phyloP scores from a whole-genome alignment of 1,140 invertebrate species.

The Zaprionus taronus region DNA sequence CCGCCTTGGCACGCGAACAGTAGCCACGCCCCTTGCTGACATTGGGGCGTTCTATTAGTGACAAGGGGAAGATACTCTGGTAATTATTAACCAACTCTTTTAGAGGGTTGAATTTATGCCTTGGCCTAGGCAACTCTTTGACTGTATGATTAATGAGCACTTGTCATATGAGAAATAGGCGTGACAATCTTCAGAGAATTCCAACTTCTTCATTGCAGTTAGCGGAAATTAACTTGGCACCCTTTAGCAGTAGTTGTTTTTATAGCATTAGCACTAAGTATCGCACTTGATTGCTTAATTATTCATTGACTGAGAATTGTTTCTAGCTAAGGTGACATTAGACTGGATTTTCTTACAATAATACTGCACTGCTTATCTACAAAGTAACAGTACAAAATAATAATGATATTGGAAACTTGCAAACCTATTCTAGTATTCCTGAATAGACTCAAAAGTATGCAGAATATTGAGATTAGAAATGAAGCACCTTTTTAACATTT shows the following conservation, averaged over 20 bases:
- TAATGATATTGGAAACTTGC: no score
- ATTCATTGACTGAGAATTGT: slow-evolving; percentile 4
- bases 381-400: no score
- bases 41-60: slow-evolving; percentile 60
- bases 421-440: no score
- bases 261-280: neutral
- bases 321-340: neutral
- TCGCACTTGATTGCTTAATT: neutral
- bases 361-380: no score
- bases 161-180: slow-evolving; percentile 14
- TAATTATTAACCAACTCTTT: slow-evolving; percentile 17
- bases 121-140: neutral
- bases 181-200: neutral
- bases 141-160: slow-evolving; percentile 37
- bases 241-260: neutral
- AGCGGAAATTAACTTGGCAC: slow-evolving; percentile 31
- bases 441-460: no score
- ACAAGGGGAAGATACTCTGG: slow-evolving; percentile 1
- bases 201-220: neutral
- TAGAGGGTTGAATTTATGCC: slow-evolving; percentile 1
- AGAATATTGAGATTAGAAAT: no score
- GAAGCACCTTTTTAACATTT: no score
- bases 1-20: slow-evolving; percentile 50
- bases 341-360: no score
- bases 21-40: slow-evolving; percentile 40